A percentile compares a stretch with the other conserved stretches of the same genome.
Conservation (phyloP, 2,888 invertebrate genomes). For the Macroteleia sp. region DNA sequence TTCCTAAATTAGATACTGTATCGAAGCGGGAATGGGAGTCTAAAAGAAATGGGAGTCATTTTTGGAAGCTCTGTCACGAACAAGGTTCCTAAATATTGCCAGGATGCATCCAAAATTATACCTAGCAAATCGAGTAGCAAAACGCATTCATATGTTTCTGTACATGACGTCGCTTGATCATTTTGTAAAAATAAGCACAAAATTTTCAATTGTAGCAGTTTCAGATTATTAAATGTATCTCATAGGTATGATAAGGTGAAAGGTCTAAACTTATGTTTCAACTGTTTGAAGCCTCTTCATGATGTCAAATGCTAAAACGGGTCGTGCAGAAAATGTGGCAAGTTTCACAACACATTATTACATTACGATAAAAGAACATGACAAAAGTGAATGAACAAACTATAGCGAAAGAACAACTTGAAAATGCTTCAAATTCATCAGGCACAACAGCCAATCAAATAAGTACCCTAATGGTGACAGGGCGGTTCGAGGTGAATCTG, state of each 20-base stretch:
- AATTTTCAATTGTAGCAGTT: slow-evolving; percentile 2
- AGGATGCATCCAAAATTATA: not conserved
- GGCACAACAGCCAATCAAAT: too few species aligned
- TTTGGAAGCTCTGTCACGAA: slow-evolving; percentile 5
- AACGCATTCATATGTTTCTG: not conserved
- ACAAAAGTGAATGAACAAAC: too few species aligned
- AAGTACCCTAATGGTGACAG: too few species aligned
- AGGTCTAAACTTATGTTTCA: not conserved
- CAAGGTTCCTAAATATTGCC: not conserved
- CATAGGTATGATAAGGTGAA: not conserved
- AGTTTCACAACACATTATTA: too few species aligned
- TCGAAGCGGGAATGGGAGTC: slow-evolving; percentile 3
- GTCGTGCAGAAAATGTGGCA: too few species aligned
- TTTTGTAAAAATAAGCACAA: slow-evolving; percentile 2
- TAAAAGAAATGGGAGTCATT: slow-evolving; percentile 2
- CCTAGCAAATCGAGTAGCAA: not conserved
- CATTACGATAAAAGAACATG: too few species aligned
- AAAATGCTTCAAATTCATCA: too few species aligned
- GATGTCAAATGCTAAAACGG: too few species aligned
- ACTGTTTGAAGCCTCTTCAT: not conserved
- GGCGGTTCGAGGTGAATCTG: too few species aligned
- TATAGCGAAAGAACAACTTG: too few species aligned
- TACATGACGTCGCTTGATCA: not conserved
- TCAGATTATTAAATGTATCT: not conserved
- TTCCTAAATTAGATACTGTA: not conserved